These are phyloP conservation scores for Aricia agestis DNA, from an alignment of 1,140 invertebrate genomes.

Conservation along the genomic window DNA sequence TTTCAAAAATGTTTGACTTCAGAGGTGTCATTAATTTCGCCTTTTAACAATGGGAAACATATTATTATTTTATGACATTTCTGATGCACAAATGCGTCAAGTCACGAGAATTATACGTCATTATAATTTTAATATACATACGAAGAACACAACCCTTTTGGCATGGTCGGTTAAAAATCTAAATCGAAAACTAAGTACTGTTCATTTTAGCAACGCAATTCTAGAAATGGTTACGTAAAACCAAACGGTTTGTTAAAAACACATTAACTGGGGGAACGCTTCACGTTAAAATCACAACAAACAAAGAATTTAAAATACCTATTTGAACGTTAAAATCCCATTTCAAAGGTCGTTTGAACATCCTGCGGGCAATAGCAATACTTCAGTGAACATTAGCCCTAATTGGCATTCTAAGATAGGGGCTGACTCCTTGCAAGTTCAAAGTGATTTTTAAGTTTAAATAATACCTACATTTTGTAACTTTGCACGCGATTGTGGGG, in stretches of 20 bases:
- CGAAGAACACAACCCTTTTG: too few relatives aligned
- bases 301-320: constrained; percentile 39
- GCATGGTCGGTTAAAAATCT: neutral
- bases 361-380: constrained; percentile 20
- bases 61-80: too few relatives aligned
- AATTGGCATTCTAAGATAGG: constrained; percentile 22
- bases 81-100: too few relatives aligned
- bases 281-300: constrained; percentile 34
- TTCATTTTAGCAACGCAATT: neutral
- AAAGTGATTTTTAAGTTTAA: constrained; percentile 9
- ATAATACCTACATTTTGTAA: neutral
- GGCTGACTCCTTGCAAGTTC: neutral
- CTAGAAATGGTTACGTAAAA: neutral
- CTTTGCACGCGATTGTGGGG: neutral
- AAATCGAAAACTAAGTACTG: neutral
- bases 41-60: too few relatives aligned
- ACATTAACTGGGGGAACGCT: neutral
- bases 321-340: constrained; percentile 34
- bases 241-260: constrained; percentile 2
- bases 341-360: constrained; percentile 35
- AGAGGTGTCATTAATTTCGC: too few relatives aligned
- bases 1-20: too few relatives aligned
- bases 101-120: too few relatives aligned
- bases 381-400: constrained; percentile 19
- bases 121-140: too few relatives aligned